Base-by-base conservation (phyloP, 1,140 invertebrate genomes). In the Solenopsis fugax region DNA sequence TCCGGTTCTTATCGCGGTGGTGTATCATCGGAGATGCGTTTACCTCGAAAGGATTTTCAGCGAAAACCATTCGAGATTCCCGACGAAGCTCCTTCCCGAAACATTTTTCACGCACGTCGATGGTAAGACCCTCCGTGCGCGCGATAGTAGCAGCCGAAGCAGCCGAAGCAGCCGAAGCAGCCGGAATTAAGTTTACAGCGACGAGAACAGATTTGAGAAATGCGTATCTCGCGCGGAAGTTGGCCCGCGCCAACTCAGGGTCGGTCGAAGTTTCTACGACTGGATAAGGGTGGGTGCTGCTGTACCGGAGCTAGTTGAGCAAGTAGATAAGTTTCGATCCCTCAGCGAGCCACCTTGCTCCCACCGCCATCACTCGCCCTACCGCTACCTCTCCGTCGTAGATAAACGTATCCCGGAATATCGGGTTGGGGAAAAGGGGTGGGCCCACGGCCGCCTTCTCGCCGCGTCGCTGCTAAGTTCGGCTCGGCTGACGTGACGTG, bases 241-340 rank as follows among this genome's bases (percentile, higher is more conserved):
- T 93, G 89, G 87, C 85, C 86, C 86, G 93, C 86, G 93, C 86
- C 87, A 93, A 93, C 90, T 92, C 88, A 52, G 62, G 87, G 60
- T 75, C 87, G 89, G 92, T 86, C 76, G 62, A 93, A 94, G 93
- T 94, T 94, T 86, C 92, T 91, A 89, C 90, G 91, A 93, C 87
- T 93, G 94, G 92, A 94, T 94, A 95, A 94, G 92, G 90, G 93
- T 77, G 76, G 85, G 75, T 60, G 88, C 75, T n/a, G 75, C 62
- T 91, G 90, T 93, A 93, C 92, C 90, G 90, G 91, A 93, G 94
- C 93, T 92, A 94, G 94, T 95, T 94, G 93, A 92, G 93, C 92
- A 95, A 95, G 93, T 94, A 93, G 93, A 93, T 94, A 94, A 94
- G 94, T 95, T 95, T 94, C 93, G 94, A 95, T 95, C 93, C 94